Evolutionary conservation across 2,797 vertebrate species (phyloP), one percentile per base, ranked within the genome.

Genomic region (Characodon lateralis): DNA sequence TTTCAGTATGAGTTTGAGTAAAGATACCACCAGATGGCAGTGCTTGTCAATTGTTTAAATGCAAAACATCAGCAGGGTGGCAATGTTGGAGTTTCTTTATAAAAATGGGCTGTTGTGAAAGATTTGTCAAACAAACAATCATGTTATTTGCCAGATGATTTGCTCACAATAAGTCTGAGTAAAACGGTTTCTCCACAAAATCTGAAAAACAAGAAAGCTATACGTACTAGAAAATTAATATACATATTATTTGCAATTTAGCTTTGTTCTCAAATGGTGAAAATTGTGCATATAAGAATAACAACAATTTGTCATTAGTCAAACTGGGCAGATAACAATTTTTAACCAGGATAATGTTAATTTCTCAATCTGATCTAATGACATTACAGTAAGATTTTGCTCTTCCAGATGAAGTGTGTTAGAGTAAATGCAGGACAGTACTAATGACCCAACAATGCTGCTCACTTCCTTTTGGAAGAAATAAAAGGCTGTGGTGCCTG

Each of bases 391-490:
- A 43, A 77, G 76, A 72, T 83, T 84, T 85, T 83, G 78, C 61
- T 58, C 28, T 76, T 28, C 8, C 69, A 78, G 58, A 69, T 78
- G 77, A 85, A 73, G 79, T 80, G 73, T 55, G 82, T 80, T 77
- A 41, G 79, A 81, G 78, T 55, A 76, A 63, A 76, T 85, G 85
- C 90, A 81, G 73, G 71, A 68, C 73, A 24, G 69, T 55, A 72
- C 86, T 92, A 90, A 90, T 86, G 86, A 78, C 91, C 76, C 76
- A 88, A 88, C 85, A 59, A 82, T 78, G 86, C 81, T 84, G 90
- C 85, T 90, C 85, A 92, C 88, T 93, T 94, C 92, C 90, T 84
- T 73, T 90, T 84, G 77, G 73, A 82, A 87, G 80, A 78, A 76
- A 83, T 87, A 87, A 90, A 81, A 51, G 76, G 66, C 68, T 26